Base-by-base conservation (phyloP, 2,888 invertebrate genomes). In the Cephus sareptanus region DNA sequence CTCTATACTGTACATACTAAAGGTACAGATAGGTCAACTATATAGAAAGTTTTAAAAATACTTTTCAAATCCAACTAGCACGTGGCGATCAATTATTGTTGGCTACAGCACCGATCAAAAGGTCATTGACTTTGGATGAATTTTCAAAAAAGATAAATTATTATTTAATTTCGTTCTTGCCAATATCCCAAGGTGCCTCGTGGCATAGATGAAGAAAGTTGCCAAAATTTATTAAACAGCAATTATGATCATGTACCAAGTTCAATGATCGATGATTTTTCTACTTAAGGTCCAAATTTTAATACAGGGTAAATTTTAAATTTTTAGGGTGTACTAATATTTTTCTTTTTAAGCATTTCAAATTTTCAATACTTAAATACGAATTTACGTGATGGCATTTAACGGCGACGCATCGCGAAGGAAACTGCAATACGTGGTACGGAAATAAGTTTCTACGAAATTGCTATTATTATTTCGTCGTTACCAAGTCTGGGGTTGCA, bases 11-110 rank as follows among this genome's bases (percentile, higher is more conserved):
- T 56, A 56, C 23, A 23, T 56, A 23, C 56, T 23, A 9, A 56
- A 56, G 23, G 23, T 56, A 56, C 9, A 56, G 56, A 56, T 23
- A 9, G 56, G 56, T 56, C 56, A 56, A 56, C 56, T 37, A 56
- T 23, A 56, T 56, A 23, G 56, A 71, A 71, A 31, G 71, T 13
- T 71, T 31, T 71, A 71, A 71, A 71, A 71, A 71, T 71, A 34
- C 34, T 33, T 31, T 71, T 56, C 23, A 23, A 56, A 56, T 23
- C 23, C 23, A 15, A 56, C 56, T 23, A 1, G 81, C 86, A 85
- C 86, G 86, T 86, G 87, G 86, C 85, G 83, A 85, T 85, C 83
- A 86, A 86, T 82, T 83, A 86, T 86, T 85, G 35, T 84, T 80
- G 31, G 83, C 77, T 81, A 77, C 76, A 79, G 75, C 78, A 77